Base-by-base conservation (phyloP, 2,797 vertebrate genomes). In the Euphonia xanthogaster region DNA sequence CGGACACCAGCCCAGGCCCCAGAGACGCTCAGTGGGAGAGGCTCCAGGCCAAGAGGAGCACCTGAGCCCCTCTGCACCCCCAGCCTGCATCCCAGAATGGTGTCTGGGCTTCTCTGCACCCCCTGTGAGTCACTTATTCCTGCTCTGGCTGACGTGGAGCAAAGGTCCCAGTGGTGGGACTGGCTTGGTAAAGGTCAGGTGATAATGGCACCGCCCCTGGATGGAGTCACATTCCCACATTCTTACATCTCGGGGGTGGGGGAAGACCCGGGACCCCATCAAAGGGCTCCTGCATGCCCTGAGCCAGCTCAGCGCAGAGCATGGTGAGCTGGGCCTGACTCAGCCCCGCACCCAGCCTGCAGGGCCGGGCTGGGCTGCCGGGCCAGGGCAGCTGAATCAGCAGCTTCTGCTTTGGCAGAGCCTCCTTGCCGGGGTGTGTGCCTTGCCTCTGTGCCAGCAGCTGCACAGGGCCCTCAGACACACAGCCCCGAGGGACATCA, bases 291-390 rank as follows among this genome's bases (percentile, higher is more conserved):
- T 63, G 35, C 31, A 2, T 18, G 39, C 18, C 25, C 58, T 35
- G 40, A 47, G 63, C 54, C 51, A 35, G 42, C 55, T 42, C 44
- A 55, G 83, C 54, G n/a, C 61, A 60, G 60, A 11, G 14, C 28
- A 0, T 1, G 45, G 23, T 86, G 93, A 94, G 63, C 72, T 57
- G 79, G 30, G 53, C 83, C 80, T 96, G 95, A 96, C 83, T 95
- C 88, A 94, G 1, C 57, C 50, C 88, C 81, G 81, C 75, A 6
- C 0, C 15, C 65, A 86, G 61, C 86, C 94, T 62, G 58, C 86
- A 68, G 90, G 94, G 88, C n/a, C n/a, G n/a, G n/a, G n/a, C n/a
- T n/a, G 90, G 94, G 88, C 94, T 62, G 58, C 86, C 65, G 90
- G 94, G 88, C 79, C 53, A 1, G 42, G 8, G 6, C 6, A n/a